A percentile compares a stretch with the other conserved stretches of the same genome.
Conservation (phyloP, 2,888 invertebrate genomes). For the Anthophora plumipes region DNA sequence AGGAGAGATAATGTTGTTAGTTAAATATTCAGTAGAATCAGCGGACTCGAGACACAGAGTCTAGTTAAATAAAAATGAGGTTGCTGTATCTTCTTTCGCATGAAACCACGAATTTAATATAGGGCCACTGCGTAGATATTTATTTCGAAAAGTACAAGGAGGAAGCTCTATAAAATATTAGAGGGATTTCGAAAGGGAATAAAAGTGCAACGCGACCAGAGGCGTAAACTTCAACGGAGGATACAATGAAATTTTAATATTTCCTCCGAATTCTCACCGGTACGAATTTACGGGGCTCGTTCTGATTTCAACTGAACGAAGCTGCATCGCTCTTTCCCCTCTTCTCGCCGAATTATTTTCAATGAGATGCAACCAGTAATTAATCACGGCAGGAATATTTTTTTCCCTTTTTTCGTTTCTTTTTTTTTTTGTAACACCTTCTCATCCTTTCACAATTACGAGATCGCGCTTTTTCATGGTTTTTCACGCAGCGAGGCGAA, state of each 20-base stretch:
- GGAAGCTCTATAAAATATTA: conserved; percentile 38
- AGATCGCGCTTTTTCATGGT: too few species aligned
- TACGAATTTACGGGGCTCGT: conserved; percentile 22
- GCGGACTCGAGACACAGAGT: neutral
- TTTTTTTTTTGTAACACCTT: too few species aligned
- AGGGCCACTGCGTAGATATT: conserved; percentile 20
- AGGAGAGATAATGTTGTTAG: neutral
- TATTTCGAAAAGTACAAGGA: conserved; percentile 31
- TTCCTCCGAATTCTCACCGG: conserved; percentile 11
- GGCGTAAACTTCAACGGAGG: conserved; percentile 14
- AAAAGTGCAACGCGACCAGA: conserved; percentile 13
- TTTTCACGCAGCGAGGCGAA: neutral
- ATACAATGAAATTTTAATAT: conserved; percentile 49
- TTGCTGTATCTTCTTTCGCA: neutral
- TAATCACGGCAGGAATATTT: neutral
- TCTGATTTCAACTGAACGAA: conserved; percentile 12
- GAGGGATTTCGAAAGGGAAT: conserved; percentile 21
- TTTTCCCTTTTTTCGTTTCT: too few species aligned
- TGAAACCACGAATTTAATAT: conserved; percentile 53
- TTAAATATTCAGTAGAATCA: neutral
- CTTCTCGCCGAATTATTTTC: neutral
- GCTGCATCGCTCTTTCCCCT: neutral
- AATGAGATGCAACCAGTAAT: neutral
- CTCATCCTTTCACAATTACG: neutral
- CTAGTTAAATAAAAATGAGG: conserved; percentile 17